Conservation (phyloP, 2,888 invertebrate genomes). For the Operophtera brumata region DNA sequence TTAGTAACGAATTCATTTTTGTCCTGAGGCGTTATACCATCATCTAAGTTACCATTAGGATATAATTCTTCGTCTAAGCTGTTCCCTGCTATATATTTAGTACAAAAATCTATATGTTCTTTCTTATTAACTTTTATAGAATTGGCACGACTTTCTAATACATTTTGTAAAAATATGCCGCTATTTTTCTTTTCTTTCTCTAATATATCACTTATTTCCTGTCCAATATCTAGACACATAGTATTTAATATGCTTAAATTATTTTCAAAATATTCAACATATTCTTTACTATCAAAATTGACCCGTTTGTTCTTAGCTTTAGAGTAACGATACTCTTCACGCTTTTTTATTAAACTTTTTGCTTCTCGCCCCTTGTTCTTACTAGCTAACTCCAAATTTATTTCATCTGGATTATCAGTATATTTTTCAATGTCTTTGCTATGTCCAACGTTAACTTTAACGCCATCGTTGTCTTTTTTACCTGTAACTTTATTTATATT, state of each 20-base stretch:
- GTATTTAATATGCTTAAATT: slow-evolving; percentile 21
- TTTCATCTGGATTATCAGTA: background rate
- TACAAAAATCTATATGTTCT: slow-evolving; percentile 3
- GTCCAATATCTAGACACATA: slow-evolving; percentile 20
- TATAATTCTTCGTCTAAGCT: slow-evolving; percentile 7
- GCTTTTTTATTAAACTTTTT: slow-evolving; percentile 13
- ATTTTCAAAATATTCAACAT: slow-evolving; percentile 24
- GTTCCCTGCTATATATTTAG: slow-evolving; percentile 14
- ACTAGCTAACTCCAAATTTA: background rate
- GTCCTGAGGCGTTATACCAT: background rate
- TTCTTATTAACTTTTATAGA: slow-evolving; percentile 4
- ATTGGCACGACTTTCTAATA: slow-evolving; percentile 16
- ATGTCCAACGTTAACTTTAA: background rate
- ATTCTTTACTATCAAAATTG: slow-evolving; percentile 36
- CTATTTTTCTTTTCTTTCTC: slow-evolving; percentile 19
- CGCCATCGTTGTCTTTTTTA: background rate
- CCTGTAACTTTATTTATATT: background rate
- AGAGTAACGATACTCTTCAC: slow-evolving; percentile 2
- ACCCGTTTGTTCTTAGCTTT: slow-evolving; percentile 34
- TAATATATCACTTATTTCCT: slow-evolving; percentile 12
- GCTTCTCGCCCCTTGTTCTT: background rate
- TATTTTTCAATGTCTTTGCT: background rate
- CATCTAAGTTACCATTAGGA: slow-evolving; percentile 3
- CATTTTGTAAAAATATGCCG: slow-evolving; percentile 22
- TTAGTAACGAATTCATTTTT: slow-evolving; percentile 10